These are phyloP conservation scores for Armadillidium nasatum DNA, from an alignment of 1,140 invertebrate species.

Conservation along the genomic window DNA sequence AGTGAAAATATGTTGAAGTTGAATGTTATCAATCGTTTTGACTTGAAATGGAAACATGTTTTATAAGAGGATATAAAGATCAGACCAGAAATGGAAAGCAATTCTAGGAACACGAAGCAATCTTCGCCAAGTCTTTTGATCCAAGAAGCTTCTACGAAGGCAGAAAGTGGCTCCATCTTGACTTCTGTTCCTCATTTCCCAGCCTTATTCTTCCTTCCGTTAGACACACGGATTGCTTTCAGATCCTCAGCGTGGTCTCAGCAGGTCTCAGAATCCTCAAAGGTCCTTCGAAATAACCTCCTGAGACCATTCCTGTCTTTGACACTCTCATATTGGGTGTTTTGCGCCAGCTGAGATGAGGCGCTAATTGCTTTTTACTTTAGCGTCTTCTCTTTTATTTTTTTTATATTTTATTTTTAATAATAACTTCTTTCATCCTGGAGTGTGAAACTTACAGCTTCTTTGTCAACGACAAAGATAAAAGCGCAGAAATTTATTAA, in stretches of 20 bases:
- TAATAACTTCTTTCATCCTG: too few relatives aligned
- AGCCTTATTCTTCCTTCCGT: not conserved
- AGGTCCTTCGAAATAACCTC: constrained; percentile 2
- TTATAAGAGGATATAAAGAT: too few relatives aligned
- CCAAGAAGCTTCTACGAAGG: not conserved
- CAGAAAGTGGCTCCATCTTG: constrained; percentile 5
- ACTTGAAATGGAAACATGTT: too few relatives aligned
- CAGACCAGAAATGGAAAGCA: too few relatives aligned
- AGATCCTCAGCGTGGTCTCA: constrained; percentile 1
- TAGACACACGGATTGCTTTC: not conserved
- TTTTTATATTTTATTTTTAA: not conserved
- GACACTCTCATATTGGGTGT: not conserved
- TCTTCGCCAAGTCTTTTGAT: not conserved
- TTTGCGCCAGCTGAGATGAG: not conserved
- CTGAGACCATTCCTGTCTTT: not conserved
- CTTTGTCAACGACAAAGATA: too few relatives aligned
- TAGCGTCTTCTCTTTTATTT: not conserved
- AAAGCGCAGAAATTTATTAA: too few relatives aligned
- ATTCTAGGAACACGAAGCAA: too few relatives aligned
- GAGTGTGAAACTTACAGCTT: too few relatives aligned
- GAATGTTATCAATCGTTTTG: too few relatives aligned
- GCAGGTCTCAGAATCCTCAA: constrained; percentile 8
- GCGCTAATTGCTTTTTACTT: not conserved
- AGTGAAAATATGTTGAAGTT: not conserved
- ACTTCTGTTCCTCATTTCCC: not conserved